Conservation (phyloP, 2,797 vertebrate species). For the Poliocrania exsul region DNA sequence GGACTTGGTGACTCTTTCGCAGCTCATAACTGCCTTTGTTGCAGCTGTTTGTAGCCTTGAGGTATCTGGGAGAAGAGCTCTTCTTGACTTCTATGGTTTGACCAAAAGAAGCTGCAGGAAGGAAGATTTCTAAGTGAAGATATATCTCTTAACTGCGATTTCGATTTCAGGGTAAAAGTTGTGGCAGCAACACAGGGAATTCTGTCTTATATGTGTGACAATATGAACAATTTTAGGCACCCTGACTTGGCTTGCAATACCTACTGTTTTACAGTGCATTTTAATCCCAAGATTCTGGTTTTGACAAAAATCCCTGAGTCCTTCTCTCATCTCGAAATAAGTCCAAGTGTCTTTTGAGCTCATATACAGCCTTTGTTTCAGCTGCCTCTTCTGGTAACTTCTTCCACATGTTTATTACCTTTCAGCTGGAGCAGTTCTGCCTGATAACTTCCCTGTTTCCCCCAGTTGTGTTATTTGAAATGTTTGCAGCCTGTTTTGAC, state of each 20-base stretch:
- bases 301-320: not conserved
- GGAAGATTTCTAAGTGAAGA: not conserved
- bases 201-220: not conserved
- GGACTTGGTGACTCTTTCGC: not conserved
- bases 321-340: not conserved
- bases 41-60: not conserved
- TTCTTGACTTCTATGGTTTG: not conserved
- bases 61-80: not conserved
- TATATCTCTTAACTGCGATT: not conserved
- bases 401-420: conserved; percentile 30
- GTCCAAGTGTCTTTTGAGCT: conserved; percentile 17
- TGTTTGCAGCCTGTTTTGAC: not conserved
- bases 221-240: not conserved
- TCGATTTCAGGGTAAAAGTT: not conserved
- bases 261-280: not conserved
- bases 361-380: conserved; percentile 5
- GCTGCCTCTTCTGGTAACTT: conserved; percentile 6
- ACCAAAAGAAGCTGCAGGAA: not conserved
- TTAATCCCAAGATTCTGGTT: not conserved
- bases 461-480: not conserved
- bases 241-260: not conserved
- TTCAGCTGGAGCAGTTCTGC: conserved; percentile 2
- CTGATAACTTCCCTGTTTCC: not conserved
- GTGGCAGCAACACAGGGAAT: not conserved
- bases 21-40: not conserved